phyloP scores from a whole-genome alignment of 2,797 vertebrate species.

The Poliocrania exsul region DNA sequence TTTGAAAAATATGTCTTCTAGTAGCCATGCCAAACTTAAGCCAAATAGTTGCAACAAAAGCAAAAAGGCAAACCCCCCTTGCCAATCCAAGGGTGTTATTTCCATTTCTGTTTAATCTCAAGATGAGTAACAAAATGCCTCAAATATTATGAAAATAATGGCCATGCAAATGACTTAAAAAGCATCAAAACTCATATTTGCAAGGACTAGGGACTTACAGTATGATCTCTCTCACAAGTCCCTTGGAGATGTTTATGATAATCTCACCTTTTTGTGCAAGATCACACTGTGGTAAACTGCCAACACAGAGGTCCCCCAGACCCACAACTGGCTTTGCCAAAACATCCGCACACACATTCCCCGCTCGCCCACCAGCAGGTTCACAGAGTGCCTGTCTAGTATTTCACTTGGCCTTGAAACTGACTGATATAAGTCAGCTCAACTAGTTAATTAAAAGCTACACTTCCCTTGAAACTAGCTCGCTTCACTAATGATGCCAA shows the following conservation, averaged over 20 bases:
- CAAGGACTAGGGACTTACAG: background rate
- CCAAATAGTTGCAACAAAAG: background rate
- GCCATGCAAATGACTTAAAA: background rate
- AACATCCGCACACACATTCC: background rate
- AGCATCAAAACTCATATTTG: background rate
- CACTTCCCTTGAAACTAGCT: slow-evolving; percentile 59
- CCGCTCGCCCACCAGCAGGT: background rate
- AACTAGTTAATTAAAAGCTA: slow-evolving; percentile 62
- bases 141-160: background rate
- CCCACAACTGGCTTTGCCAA: background rate
- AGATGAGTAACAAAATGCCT: background rate
- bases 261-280: background rate
- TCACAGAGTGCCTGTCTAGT: background rate
- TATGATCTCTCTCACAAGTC: background rate
- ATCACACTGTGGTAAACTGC: background rate
- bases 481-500: slow-evolving; percentile 56
- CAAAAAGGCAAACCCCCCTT: background rate
- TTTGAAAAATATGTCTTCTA: background rate
- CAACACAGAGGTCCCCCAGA: background rate
- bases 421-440: slow-evolving; percentile 35
- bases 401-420: slow-evolving; percentile 63
- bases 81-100: background rate
- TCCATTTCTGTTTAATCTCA: background rate
- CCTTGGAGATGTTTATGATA: background rate
- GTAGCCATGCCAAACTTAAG: background rate